Evolutionary conservation across 2,113 vertebrate species (phyloP).

Genomic region (Okapia johnstoni): DNA sequence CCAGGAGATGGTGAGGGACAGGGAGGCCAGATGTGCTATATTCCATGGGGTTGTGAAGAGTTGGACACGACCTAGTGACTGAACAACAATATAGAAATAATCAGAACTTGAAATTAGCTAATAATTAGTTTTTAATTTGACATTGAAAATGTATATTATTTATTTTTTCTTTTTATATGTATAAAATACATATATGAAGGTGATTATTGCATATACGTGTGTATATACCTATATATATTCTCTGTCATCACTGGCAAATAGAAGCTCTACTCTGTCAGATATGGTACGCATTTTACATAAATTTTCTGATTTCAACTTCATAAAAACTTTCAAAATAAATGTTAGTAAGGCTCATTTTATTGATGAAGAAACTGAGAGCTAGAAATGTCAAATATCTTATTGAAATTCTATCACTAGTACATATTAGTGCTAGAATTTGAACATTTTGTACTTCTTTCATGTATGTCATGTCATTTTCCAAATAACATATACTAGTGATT

Average conservation of each 20-base stretch:
- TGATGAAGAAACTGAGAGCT: neutral
- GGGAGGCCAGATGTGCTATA: neutral
- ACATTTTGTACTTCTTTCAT: neutral
- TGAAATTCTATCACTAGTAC: neutral
- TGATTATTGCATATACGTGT: neutral
- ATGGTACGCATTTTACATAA: neutral
- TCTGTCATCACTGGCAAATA: neutral
- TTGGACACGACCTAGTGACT: neutral
- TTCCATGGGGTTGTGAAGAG: neutral
- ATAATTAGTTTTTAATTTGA: neutral
- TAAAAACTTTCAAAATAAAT: neutral
- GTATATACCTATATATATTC: neutral
- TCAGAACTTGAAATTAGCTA: neutral
- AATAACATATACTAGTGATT: neutral
- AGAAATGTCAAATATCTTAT: neutral
- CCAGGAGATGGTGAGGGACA: neutral
- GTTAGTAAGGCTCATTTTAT: neutral
- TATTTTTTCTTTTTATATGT: neutral
- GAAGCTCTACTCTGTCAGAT: neutral
- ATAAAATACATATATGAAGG: neutral
- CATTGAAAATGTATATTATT: neutral
- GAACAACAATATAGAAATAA: neutral
- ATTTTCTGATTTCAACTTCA: neutral
- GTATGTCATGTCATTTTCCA: neutral
- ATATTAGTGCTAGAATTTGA: neutral